These are phyloP conservation scores for Pseudomyrmex dendroicus DNA, from an alignment of 1,140 invertebrate genomes.

Conservation along the genomic window DNA sequence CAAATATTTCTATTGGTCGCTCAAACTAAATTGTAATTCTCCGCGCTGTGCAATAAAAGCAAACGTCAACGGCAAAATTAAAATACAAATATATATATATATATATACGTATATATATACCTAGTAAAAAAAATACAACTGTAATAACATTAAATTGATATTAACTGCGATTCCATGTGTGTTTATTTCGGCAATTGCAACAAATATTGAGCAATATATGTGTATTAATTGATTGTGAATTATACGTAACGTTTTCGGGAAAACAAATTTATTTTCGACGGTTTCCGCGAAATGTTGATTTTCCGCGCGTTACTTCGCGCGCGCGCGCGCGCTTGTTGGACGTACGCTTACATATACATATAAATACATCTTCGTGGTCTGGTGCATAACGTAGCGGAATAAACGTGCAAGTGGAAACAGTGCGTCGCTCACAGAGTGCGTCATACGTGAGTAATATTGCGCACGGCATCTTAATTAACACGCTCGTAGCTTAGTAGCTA, in stretches of 20 bases:
- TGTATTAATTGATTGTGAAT: slow-evolving; percentile 19
- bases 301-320: slow-evolving; percentile 5
- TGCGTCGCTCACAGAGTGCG: not conserved
- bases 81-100: not conserved
- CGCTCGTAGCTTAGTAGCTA: slow-evolving; percentile 17
- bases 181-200: not conserved
- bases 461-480: slow-evolving; percentile 50
- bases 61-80: not conserved
- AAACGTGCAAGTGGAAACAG: slow-evolving; percentile 14
- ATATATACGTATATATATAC: not conserved
- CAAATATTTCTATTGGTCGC: not conserved
- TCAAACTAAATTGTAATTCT: not conserved
- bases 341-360: slow-evolving; percentile 12
- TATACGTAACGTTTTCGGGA: not conserved
- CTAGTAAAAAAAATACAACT: not conserved
- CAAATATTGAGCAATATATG: not conserved
- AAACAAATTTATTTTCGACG: slow-evolving; percentile 18
- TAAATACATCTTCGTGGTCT: slow-evolving; percentile 39
- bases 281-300: slow-evolving; percentile 38
- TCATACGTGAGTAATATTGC: slow-evolving; percentile 11
- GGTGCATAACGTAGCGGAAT: slow-evolving; percentile 40
- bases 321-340: not conserved
- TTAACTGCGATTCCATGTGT: not conserved
- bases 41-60: not conserved
- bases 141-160: slow-evolving; percentile 8